Base-by-base conservation (phyloP, 2,888 invertebrate genomes). In the Phyto melanocephala region DNA sequence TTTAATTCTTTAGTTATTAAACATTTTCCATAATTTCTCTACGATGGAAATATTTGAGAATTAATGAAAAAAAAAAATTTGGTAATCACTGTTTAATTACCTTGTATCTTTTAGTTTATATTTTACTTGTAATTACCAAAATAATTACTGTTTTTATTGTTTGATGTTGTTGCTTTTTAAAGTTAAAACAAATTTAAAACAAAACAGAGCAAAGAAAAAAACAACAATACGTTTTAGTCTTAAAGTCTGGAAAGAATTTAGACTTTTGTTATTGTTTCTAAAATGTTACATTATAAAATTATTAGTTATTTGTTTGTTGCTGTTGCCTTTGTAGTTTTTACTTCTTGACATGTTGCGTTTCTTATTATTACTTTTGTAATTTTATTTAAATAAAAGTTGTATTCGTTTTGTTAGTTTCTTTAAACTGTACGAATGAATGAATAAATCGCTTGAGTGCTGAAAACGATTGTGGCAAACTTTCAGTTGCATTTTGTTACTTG, bases 401-500 rank as follows among this genome's bases (percentile, higher is more conserved):
- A 52, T 70, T 54, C 47, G 22, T 80, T 60, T 72, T 45, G 15
- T 77, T 70, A 70, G 62, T 65, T 70, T 70, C 67, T 22, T 62
- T 5, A 6, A 28, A 6, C 6, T 5, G 40, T 20, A 28, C 7
- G 10, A 47, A n/a, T 33, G 33, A 33, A 40, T 35, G 40, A 68
- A 60, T 63, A 37, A 84, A 81, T 70, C 72, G 85, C 82, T 80
- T 84, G 81, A 85, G 78, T 83, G 79, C 81, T 81, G 72, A 85
- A 86, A 84, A 75, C 56, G 80, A 70, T 80, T 81, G 82, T 50
- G 54, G 75, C 84, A 68, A 85, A 85, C 80, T 80, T 84, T 86
- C 85, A 86, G 86, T 84, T 87, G 86, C 87, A 87, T 84, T 87
- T 85, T 85, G 87, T 86, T 85, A 84, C 84, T 86, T 86, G 86